Percentiles rank a stretch among this genome's conserved stretches.
phyloP scores from a whole-genome alignment of 2,888 invertebrate species.

The Diarsia rubi region DNA sequence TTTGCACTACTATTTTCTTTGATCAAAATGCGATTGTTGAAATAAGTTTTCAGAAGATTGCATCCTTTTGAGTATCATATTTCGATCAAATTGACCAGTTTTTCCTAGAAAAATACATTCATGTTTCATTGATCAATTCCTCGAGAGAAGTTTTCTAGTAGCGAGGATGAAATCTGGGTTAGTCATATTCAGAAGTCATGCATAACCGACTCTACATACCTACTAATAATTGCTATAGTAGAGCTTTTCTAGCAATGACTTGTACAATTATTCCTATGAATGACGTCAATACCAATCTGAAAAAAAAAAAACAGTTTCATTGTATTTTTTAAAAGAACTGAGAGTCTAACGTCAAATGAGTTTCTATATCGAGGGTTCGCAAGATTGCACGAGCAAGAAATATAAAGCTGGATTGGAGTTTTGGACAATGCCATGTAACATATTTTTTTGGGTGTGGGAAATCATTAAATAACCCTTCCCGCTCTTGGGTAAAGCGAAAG shows the following conservation, averaged over 20 bases:
- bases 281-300: too few relatives aligned
- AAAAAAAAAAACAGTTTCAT: too few relatives aligned
- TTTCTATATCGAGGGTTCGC: background rate
- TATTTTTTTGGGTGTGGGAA: too few relatives aligned
- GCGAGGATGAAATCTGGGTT: background rate
- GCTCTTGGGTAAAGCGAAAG: too few relatives aligned
- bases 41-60: constrained; percentile 23
- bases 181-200: background rate
- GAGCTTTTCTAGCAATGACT: constrained; percentile 4
- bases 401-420: constrained; percentile 2
- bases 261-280: constrained; percentile 16
- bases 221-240: background rate
- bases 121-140: constrained; percentile 4
- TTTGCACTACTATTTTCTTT: constrained; percentile 38
- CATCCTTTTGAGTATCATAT: background rate
- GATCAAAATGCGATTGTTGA: constrained; percentile 23
- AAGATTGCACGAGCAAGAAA: background rate
- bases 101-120: background rate
- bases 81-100: background rate
- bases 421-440: background rate
- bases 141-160: constrained; percentile 13
- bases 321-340: constrained; percentile 5
- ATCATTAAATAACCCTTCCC: too few relatives aligned
- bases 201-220: background rate
- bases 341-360: background rate